Evolutionary conservation across 2,113 vertebrate genomes (phyloP).

Genomic region (Toxotes chatareus): DNA sequence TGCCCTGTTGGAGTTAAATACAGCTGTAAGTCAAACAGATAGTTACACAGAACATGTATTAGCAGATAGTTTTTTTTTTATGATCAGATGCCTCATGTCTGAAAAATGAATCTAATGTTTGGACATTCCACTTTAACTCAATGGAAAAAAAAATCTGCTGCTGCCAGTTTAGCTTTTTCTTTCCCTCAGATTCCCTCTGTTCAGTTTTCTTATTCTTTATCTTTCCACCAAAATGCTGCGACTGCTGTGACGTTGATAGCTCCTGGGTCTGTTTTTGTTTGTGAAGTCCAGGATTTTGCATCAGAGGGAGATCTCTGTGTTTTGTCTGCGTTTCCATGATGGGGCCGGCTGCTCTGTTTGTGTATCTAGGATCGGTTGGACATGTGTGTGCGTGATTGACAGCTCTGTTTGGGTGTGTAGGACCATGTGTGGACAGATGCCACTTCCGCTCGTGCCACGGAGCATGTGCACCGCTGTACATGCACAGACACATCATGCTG

Average conservation of each 20-base stretch:
- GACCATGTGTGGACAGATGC: constrained; percentile 20
- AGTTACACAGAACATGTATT: neutral
- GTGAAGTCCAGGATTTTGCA: neutral
- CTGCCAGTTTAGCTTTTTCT: neutral
- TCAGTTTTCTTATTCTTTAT: neutral
- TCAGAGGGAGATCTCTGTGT: constrained; percentile 33
- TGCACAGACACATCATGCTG: constrained; percentile 17
- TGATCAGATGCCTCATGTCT: neutral
- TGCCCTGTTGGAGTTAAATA: neutral
- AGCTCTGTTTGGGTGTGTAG: constrained; percentile 34
- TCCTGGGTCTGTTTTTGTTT: neutral
- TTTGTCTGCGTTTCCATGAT: constrained; percentile 43
- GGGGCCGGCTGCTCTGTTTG: constrained; percentile 35
- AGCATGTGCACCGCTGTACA: constrained; percentile 1
- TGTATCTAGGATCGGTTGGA: constrained; percentile 28
- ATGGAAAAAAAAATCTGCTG: neutral
- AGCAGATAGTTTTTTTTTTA: neutral
- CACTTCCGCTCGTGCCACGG: constrained; percentile 13
- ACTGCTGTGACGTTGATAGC: neutral
- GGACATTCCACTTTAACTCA: neutral
- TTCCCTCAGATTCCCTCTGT: neutral
- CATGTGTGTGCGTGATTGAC: constrained; percentile 21
- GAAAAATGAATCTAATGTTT: neutral
- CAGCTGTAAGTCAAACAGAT: neutral
- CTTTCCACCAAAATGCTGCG: neutral